These are phyloP conservation scores for Scaptomyza tumidula DNA, from an alignment of 2,888 invertebrate genomes.

Conservation along the genomic window DNA sequence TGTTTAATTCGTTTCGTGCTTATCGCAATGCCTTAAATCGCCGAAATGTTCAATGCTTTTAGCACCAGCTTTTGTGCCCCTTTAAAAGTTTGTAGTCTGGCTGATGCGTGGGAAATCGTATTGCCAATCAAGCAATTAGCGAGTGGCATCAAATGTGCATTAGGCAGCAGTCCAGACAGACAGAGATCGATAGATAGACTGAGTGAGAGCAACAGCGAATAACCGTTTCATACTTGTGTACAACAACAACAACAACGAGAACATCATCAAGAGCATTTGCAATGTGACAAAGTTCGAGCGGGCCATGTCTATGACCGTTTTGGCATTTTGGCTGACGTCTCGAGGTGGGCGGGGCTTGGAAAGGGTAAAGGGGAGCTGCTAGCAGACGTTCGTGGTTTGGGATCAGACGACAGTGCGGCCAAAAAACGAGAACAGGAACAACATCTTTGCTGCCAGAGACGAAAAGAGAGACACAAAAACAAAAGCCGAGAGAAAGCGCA, in stretches of 20 bases:
- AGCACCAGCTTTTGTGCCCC: background rate
- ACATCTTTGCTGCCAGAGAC: constrained; percentile 37
- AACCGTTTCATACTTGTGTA: constrained; percentile 26
- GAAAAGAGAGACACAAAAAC: constrained; percentile 16
- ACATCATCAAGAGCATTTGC: constrained; percentile 21
- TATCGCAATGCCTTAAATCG: constrained; percentile 51
- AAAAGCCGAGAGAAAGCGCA: constrained; percentile 39
- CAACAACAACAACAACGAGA: constrained; percentile 15
- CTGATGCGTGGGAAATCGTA: constrained; percentile 64
- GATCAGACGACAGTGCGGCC: constrained; percentile 39
- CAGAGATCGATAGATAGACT: background rate
- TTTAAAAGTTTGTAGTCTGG: constrained; percentile 7
- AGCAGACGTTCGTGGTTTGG: constrained; percentile 24
- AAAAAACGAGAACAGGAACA: constrained; percentile 30
- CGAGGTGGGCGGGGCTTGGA: constrained; percentile 1
- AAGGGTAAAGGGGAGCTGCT: constrained; percentile 3
- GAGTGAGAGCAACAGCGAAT: constrained; percentile 20
- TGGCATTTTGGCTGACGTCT: constrained; percentile 42
- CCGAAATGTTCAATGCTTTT: constrained; percentile 40
- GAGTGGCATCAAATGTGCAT: constrained; percentile 76
- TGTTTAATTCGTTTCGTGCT: constrained; percentile 61
- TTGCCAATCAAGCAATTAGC: constrained; percentile 77
- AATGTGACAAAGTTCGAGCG: constrained; percentile 63
- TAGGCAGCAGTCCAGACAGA: constrained; percentile 57
- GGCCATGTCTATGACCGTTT: constrained; percentile 67